Percentiles rank a stretch among this genome's conserved stretches.
These are phyloP conservation scores for Eupithecia subumbrata DNA, from an alignment of 2,888 invertebrate species.

Conservation along the genomic window DNA sequence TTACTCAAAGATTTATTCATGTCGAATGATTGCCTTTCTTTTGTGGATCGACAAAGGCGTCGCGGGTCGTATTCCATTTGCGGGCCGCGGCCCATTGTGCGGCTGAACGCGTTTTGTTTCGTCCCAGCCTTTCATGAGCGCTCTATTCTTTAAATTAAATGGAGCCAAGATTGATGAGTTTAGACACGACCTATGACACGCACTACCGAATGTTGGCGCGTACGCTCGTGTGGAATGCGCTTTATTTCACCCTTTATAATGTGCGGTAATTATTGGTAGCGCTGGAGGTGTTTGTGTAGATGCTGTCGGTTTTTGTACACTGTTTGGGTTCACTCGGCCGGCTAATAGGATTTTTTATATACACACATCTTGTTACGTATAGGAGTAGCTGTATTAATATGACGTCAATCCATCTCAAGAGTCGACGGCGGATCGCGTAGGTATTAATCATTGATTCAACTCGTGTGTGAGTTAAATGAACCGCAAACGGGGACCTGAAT, in stretches of 20 bases:
- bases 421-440: slow-evolving; percentile 43
- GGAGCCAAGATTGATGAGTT: slow-evolving; percentile 81
- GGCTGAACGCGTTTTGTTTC: slow-evolving; percentile 75
- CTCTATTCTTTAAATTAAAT: slow-evolving; percentile 77
- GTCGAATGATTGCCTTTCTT: slow-evolving; percentile 84
- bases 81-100: slow-evolving; percentile 73
- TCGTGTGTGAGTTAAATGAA: slow-evolving; percentile 51
- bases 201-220: slow-evolving; percentile 76
- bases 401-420: slow-evolving; percentile 69
- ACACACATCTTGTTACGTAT: slow-evolving; percentile 52
- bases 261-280: slow-evolving; percentile 77
- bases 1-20: slow-evolving; percentile 84
- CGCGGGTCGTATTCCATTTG: slow-evolving; percentile 77
- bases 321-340: slow-evolving; percentile 67
- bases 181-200: slow-evolving; percentile 82
- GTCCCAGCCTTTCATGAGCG: slow-evolving; percentile 64
- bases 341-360: slow-evolving; percentile 77
- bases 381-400: slow-evolving; percentile 69
- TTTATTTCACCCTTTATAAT: slow-evolving; percentile 78
- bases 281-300: slow-evolving; percentile 58
- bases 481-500: slow-evolving; percentile 36
- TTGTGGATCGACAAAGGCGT: slow-evolving; percentile 80
- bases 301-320: slow-evolving; percentile 69
- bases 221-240: slow-evolving; percentile 70
- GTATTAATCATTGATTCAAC: slow-evolving; percentile 63